phyloP scores from a whole-genome alignment of 2,113 vertebrate genomes.

The Paramisgurnus dabryanus region DNA sequence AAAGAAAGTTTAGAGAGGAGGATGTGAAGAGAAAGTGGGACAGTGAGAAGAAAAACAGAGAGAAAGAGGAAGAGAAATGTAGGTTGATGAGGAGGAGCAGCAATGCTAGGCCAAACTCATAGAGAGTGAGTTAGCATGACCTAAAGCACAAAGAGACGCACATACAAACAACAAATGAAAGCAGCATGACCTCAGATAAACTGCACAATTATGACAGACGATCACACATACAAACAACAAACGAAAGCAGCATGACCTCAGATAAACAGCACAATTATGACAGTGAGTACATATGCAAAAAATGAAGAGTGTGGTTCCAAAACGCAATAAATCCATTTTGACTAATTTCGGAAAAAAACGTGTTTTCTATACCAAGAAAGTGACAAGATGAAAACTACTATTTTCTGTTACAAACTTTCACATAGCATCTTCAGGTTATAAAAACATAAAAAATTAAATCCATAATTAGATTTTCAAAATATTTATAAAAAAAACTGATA shows the following conservation, averaged over 20 bases:
- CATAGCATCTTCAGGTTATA: too few relatives aligned
- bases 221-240: slow-evolving; percentile 29
- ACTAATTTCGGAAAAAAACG: too few relatives aligned
- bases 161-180: slow-evolving; percentile 20
- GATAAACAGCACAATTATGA: too few relatives aligned
- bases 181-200: background rate
- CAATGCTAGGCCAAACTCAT: slow-evolving; percentile 40
- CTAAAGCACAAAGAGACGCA: slow-evolving; percentile 38
- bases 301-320: too few relatives aligned
- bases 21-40: slow-evolving; percentile 25
- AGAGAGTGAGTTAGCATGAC: slow-evolving; percentile 23
- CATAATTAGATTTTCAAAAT: too few relatives aligned
- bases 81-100: slow-evolving; percentile 29
- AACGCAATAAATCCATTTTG: too few relatives aligned
- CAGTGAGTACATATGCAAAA: too few relatives aligned
- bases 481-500: too few relatives aligned
- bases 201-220: background rate
- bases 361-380: too few relatives aligned
- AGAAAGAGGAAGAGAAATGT: slow-evolving; percentile 46
- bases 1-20: slow-evolving; percentile 19
- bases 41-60: slow-evolving; percentile 9
- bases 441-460: too few relatives aligned
- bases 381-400: too few relatives aligned
- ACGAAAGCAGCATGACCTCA: slow-evolving; percentile 17
- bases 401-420: too few relatives aligned